A percentile compares a stretch with the other conserved stretches of the same genome.
These are phyloP conservation scores for Nothura maculosa DNA, from an alignment of 2,797 vertebrate species.

Conservation along the genomic window DNA sequence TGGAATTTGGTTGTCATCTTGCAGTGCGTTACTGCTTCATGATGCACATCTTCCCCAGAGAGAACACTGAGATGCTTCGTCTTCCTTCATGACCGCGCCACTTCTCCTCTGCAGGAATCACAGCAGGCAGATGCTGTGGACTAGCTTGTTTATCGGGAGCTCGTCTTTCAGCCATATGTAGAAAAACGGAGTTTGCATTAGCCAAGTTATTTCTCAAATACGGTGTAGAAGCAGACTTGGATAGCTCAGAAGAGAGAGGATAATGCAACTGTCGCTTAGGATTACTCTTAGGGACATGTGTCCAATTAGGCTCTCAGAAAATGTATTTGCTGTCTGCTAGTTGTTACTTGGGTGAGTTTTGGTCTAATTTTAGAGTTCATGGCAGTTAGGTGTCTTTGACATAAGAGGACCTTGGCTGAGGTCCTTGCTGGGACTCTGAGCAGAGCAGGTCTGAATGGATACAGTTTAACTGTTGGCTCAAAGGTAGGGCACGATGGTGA, in stretches of 20 bases:
- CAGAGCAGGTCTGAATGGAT: not conserved
- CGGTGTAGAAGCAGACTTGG: not conserved
- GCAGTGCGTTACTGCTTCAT: accelerated
- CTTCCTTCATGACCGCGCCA: not conserved
- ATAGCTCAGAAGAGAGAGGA: not conserved
- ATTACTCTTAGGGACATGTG: accelerated
- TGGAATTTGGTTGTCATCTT: not conserved
- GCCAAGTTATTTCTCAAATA: not conserved
- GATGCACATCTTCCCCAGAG: not conserved
- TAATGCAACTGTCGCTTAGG: accelerated
- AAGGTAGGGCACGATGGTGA: not conserved
- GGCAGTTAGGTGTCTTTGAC: not conserved
- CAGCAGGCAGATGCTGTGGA: not conserved
- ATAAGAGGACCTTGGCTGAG: not conserved
- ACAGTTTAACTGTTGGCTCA: not conserved
- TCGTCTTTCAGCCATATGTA: accelerated
- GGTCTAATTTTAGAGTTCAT: accelerated
- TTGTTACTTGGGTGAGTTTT: not conserved
- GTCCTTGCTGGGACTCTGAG: not conserved
- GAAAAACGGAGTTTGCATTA: not conserved
- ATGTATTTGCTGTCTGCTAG: not conserved
- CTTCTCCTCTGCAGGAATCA: accelerated
- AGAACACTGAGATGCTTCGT: accelerated
- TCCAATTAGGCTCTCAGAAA: not conserved
- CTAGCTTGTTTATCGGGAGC: not conserved